Percentiles rank a stretch among this genome's conserved stretches.
These are phyloP conservation scores for Spicauda simplicius DNA, from an alignment of 2,888 invertebrate genomes.

Conservation along the genomic window DNA sequence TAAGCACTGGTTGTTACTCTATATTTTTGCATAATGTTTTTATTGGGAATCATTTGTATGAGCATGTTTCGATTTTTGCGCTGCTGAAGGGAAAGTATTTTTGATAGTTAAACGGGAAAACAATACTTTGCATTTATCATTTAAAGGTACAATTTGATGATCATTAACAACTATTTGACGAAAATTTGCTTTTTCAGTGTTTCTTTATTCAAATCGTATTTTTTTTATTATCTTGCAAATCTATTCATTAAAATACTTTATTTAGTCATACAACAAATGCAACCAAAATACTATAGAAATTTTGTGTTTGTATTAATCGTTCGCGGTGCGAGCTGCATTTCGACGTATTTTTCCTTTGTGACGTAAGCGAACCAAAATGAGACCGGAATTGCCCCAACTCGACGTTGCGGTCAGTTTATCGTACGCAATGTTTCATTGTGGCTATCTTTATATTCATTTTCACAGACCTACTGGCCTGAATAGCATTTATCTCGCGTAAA, in stretches of 20 bases:
- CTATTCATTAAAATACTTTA: neutral
- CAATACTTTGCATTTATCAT: too few relatives aligned
- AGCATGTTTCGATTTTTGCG: too few relatives aligned
- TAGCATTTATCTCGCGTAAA: conserved; percentile 18
- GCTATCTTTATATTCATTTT: conserved; percentile 27
- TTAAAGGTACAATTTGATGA: too few relatives aligned
- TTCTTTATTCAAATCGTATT: too few relatives aligned
- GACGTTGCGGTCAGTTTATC: conserved; percentile 23
- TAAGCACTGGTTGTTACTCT: too few relatives aligned
- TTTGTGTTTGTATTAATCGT: neutral
- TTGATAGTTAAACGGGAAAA: too few relatives aligned
- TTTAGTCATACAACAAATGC: neutral
- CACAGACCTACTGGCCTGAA: conserved; percentile 15
- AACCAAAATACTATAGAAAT: neutral
- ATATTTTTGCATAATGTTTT: too few relatives aligned
- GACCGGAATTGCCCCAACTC: conserved; percentile 16
- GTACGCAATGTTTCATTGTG: conserved; percentile 32
- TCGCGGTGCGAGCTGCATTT: neutral
- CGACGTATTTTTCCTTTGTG: conserved; percentile 11
- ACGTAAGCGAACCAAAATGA: conserved; percentile 1
- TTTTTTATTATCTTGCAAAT: too few relatives aligned
- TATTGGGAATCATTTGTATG: too few relatives aligned
- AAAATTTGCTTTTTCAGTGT: too few relatives aligned
- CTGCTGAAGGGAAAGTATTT: too few relatives aligned
- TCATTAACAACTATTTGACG: too few relatives aligned